phyloP scores from a whole-genome alignment of 2,113 vertebrate genomes.

The Aramus guarauna region DNA sequence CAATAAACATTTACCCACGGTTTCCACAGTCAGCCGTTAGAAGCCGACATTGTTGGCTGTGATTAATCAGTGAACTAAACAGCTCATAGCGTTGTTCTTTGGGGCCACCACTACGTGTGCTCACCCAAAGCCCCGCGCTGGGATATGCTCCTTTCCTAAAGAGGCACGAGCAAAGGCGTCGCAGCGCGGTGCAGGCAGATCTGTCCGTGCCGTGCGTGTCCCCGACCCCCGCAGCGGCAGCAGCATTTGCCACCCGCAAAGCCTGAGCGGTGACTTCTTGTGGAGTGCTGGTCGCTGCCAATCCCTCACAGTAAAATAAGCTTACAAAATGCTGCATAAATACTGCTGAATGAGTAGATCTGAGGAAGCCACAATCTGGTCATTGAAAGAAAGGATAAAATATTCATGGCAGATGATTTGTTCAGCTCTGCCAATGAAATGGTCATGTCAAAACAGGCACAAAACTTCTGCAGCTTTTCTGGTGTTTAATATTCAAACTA shows the following conservation, averaged over 20 bases:
- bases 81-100: background rate
- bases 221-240: accelerated
- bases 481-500: background rate
- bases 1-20: background rate
- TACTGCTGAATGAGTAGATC: background rate
- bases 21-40: background rate
- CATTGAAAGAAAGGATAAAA: background rate
- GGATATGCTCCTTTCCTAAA: accelerated
- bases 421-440: background rate
- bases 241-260: background rate
- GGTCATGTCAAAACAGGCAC: background rate
- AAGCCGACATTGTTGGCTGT: background rate
- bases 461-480: background rate
- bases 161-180: accelerated
- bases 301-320: background rate
- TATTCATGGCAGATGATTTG: background rate
- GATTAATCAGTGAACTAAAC: background rate
- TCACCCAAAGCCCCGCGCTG: accelerated
- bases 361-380: background rate
- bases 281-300: accelerated
- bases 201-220: accelerated
- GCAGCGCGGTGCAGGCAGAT: background rate
- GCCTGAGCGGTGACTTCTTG: background rate
- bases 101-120: background rate
- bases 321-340: background rate